A percentile compares a stretch with the other conserved stretches of the same genome.
These are phyloP conservation scores for Bombus confusus DNA, from an alignment of 1,140 invertebrate species.

Conservation along the genomic window DNA sequence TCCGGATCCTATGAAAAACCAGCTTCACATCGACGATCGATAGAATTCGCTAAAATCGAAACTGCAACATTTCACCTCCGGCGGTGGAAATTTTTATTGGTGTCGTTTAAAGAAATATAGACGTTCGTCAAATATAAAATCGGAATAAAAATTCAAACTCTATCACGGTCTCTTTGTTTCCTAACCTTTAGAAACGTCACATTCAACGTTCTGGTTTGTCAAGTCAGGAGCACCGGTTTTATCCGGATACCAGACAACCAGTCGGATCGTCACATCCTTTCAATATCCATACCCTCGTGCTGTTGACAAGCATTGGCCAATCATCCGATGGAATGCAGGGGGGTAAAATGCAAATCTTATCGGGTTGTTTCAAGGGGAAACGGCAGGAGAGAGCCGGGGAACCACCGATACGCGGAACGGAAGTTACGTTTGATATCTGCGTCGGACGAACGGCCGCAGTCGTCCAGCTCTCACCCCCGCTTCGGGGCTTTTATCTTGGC, in stretches of 20 bases:
- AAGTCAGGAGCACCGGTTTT: neutral
- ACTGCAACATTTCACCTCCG: neutral
- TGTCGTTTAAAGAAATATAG: neutral
- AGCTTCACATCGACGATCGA: neutral
- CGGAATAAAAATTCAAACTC: neutral
- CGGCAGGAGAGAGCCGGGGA: neutral
- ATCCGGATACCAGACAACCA: neutral
- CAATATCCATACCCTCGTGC: neutral
- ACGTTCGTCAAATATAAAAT: neutral
- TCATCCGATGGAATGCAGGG: slow-evolving; percentile 26
- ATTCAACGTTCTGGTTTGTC: neutral
- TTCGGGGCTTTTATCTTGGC: slow-evolving; percentile 63
- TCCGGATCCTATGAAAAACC: neutral
- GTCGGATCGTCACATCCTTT: slow-evolving; percentile 10
- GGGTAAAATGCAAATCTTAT: slow-evolving; percentile 60
- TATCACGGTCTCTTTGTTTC: neutral
- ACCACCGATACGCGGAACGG: slow-evolving; percentile 49
- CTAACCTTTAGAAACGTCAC: slow-evolving; percentile 3
- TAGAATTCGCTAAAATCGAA: neutral
- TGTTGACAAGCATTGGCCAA: slow-evolving; percentile 32
- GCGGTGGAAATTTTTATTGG: neutral
- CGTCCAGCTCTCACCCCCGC: slow-evolving; percentile 35
- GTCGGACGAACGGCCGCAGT: slow-evolving; percentile 33
- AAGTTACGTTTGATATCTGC: slow-evolving; percentile 65
- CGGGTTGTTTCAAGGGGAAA: slow-evolving; percentile 54